Conservation (phyloP, 2,113 vertebrate genomes). For the Python bivittatus region DNA sequence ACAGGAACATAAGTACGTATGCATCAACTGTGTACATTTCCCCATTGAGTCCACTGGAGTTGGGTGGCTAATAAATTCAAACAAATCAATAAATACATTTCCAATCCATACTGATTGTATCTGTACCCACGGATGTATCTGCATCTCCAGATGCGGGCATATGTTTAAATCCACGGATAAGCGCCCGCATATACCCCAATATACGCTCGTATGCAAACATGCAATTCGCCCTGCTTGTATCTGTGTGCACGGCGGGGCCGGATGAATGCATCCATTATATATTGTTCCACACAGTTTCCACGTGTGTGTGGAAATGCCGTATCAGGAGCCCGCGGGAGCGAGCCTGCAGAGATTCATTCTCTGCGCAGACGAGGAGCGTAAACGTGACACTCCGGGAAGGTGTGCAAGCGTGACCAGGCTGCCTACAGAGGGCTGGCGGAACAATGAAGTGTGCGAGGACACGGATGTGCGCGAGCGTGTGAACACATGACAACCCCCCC, state of each 20-base stretch:
- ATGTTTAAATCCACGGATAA: background rate
- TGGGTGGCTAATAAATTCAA: background rate
- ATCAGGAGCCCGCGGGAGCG: background rate
- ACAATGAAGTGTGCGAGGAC: background rate
- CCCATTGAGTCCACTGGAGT: background rate
- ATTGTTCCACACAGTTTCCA: background rate
- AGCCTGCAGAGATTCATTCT: background rate
- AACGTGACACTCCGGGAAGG: background rate
- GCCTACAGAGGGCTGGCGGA: background rate
- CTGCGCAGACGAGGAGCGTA: background rate
- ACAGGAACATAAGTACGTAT: background rate
- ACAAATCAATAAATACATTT: background rate
- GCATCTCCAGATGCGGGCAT: background rate
- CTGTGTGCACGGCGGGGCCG: background rate
- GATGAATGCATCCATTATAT: background rate
- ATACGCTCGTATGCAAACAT: background rate
- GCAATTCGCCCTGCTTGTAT: background rate
- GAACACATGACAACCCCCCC: fast-evolving
- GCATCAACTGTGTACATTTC: background rate
- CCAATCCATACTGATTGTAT: background rate
- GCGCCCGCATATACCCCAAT: background rate
- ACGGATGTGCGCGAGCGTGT: background rate
- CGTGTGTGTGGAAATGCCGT: background rate
- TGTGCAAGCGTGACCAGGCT: background rate
- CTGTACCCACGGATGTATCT: background rate